phyloP scores from a whole-genome alignment of 37 sponge, comb jelly and placozoan genomes.

The Corticium candelabrum region DNA sequence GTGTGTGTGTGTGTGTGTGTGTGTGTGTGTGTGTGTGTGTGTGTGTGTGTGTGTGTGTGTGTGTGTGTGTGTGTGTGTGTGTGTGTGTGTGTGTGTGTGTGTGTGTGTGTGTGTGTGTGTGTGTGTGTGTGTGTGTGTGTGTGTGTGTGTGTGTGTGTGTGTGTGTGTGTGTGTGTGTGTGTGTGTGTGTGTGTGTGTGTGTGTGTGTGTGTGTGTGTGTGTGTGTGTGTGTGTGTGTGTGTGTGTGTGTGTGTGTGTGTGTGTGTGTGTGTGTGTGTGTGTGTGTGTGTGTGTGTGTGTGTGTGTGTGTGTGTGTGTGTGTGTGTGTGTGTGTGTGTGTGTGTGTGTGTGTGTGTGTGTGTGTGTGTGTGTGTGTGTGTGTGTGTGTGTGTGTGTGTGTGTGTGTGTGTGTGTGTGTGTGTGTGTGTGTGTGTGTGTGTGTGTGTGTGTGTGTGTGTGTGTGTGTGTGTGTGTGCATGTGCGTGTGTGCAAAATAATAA shows the following conservation, averaged over 20 bases:
- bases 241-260: neutral
- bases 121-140: neutral
- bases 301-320: neutral
- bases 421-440: too few species aligned
- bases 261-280: neutral
- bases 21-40: conserved; percentile 33
- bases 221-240: neutral
- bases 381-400: neutral
- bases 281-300: neutral
- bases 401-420: too few species aligned
- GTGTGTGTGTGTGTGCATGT: too few species aligned
- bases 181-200: neutral
- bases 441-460: too few species aligned
- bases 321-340: neutral
- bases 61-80: conserved; percentile 21
- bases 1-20: conserved; percentile 29
- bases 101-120: neutral
- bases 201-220: neutral
- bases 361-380: neutral
- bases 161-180: neutral
- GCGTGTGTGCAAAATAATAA: too few species aligned
- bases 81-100: neutral
- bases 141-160: neutral
- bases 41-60: conserved; percentile 29
- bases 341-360: neutral